Base-by-base conservation (phyloP, 1,140 invertebrate genomes). In the Colletes latitarsis region DNA sequence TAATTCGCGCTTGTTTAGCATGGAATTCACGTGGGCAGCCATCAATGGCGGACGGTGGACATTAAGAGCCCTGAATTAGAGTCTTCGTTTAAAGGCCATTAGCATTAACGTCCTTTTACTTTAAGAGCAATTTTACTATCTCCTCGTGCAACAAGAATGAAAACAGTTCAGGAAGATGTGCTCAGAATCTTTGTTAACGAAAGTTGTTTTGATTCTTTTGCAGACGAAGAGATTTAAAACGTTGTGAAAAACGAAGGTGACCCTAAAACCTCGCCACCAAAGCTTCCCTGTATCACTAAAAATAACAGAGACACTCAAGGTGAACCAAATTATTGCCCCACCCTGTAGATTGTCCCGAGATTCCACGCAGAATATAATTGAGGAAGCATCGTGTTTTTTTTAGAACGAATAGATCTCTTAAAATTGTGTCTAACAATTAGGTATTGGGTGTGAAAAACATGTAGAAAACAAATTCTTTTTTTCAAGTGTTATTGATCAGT, bases 1-100 rank as follows among this genome's bases (percentile, higher is more conserved):
- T 15, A 39, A 79, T 55, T 73, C 41, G 69, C 2, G 21, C 69
- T 66, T 6, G 69, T 49, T 73, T 43, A 30, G 15, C 15, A n/a
- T 39, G 69, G 39, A 78, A 78, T 72, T 78, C 55, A 43, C 3
- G 77, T 78, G 19, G 77, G 77, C 49, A 8, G 15, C 10, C 30
- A 58, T 62, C 21, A n/a, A 46, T 53, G 39, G 19, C 9, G 21
- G 10, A 41, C 73, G 30, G 12, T 41, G 52, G n/a, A 46, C 62
- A 19, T 21, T 2, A 10, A 64, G 12, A 30, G 46, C 4, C 19
- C 5, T 3, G n/a, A 52, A 21, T 49, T 41, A 3, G 19, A 4
- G 9, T n/a, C 66, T 19, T 53, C 30, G 30, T 14, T 71, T 71
- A 66, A 55, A 55, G n/a, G 15, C 58, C 8, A 46, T 30, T 3